phyloP scores from a whole-genome alignment of 2,797 vertebrate genomes.

The Ceryle rudis region DNA sequence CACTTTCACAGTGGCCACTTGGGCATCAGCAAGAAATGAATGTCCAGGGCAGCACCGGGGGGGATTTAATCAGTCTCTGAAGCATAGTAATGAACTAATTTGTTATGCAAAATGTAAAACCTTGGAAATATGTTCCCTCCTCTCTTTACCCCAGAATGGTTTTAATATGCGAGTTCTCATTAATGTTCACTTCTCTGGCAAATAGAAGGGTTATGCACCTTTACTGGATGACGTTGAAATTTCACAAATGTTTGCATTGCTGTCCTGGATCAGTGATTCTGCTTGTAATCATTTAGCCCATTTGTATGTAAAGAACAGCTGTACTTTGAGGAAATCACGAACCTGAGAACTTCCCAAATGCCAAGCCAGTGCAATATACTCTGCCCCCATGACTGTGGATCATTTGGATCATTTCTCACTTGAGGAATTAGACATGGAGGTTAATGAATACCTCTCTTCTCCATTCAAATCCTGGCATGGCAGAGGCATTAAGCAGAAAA shows the following conservation, averaged over 20 bases:
- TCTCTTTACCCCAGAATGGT: background rate
- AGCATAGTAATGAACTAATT: background rate
- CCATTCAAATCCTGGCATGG: background rate
- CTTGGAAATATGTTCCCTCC: background rate
- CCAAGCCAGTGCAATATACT: background rate
- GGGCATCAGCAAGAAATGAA: background rate
- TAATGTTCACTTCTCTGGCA: background rate
- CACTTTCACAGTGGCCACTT: background rate
- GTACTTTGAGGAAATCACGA: background rate
- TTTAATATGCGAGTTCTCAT: background rate
- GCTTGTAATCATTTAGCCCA: background rate
- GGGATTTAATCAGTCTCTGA: background rate
- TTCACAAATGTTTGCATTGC: background rate
- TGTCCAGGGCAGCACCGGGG: background rate
- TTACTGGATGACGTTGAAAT: background rate
- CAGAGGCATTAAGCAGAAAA: background rate
- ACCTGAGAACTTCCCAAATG: background rate
- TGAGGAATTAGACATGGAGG: background rate
- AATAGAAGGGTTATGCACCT: background rate
- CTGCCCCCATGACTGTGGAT: background rate
- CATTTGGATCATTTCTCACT: background rate
- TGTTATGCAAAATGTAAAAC: background rate
- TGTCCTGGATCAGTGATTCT: background rate
- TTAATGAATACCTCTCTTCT: background rate
- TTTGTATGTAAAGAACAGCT: background rate